Percentiles rank a stretch among this genome's conserved stretches.
Evolutionary conservation across 30 jellyfish, hydroid and myxozoan genomes (phyloP).

Genomic region (Morbakka virulenta): DNA sequence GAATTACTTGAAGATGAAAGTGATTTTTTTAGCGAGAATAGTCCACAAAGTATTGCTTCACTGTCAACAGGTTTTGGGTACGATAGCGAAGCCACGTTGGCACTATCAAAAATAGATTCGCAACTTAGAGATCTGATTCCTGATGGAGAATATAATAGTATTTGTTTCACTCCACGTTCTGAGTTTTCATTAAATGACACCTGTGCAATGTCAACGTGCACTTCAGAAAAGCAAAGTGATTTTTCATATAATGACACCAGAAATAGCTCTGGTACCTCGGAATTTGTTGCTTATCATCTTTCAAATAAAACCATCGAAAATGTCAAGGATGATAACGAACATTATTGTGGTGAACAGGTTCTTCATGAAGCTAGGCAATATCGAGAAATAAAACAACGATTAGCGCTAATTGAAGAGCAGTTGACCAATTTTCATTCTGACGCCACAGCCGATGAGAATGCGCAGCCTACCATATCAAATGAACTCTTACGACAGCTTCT

Average conservation of each 20-base stretch:
- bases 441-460: background rate
- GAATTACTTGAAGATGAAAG: constrained; percentile 42
- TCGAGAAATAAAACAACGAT: background rate
- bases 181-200: too few relatives aligned
- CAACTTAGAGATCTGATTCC: constrained; percentile 33
- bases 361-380: constrained; percentile 1
- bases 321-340: background rate
- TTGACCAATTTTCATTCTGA: background rate
- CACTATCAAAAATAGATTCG: constrained; percentile 22
- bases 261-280: background rate
- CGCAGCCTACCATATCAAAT: background rate
- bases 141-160: constrained; percentile 5
- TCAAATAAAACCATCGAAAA: background rate
- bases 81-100: background rate
- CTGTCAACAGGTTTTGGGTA: constrained; percentile 1
- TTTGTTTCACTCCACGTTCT: background rate
- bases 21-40: constrained; percentile 28
- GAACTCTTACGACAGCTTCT: constrained; percentile 28
- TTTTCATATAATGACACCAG: background rate
- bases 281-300: background rate
- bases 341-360: constrained; percentile 28
- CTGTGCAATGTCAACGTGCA: background rate
- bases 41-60: constrained; percentile 27
- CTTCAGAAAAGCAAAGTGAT: background rate
- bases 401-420: background rate